Evolutionary conservation across 2,797 vertebrate genomes (phyloP).

Genomic region (Cryptoblepharus egeriae): DNA sequence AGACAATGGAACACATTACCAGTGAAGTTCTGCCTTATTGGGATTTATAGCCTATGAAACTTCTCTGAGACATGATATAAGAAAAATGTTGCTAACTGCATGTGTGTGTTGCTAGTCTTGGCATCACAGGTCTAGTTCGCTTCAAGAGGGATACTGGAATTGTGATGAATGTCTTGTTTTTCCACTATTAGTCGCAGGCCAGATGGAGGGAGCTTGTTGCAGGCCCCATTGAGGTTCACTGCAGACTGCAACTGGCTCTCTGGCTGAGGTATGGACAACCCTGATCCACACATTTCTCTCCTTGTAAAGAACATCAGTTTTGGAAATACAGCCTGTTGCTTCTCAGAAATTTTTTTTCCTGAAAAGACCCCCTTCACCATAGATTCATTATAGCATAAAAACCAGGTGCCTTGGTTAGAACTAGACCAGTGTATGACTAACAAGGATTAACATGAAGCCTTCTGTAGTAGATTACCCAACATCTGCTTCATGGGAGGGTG

Average conservation of each 20-base stretch:
- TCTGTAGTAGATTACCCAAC: neutral
- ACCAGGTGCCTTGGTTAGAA: neutral
- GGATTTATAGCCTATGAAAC: neutral
- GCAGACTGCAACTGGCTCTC: too few relatives aligned
- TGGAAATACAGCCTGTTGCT: neutral
- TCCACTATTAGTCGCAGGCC: neutral
- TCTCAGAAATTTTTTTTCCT: neutral
- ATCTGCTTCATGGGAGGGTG: neutral
- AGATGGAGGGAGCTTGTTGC: too few relatives aligned
- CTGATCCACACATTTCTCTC: neutral
- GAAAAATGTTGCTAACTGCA: neutral
- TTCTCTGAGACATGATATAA: neutral
- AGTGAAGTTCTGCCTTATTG: neutral
- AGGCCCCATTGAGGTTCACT: too few relatives aligned
- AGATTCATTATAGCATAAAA: neutral
- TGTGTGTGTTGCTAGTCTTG: neutral
- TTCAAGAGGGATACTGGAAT: neutral
- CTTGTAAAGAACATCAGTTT: neutral
- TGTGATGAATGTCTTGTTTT: neutral
- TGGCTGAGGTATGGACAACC: too few relatives aligned
- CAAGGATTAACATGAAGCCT: neutral
- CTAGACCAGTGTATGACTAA: neutral
- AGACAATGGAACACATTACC: constrained; percentile 21
- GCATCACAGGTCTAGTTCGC: neutral
- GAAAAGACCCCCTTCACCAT: neutral